Base-by-base conservation (phyloP, 2,113 vertebrate species). In the Polypterus bichir region DNA sequence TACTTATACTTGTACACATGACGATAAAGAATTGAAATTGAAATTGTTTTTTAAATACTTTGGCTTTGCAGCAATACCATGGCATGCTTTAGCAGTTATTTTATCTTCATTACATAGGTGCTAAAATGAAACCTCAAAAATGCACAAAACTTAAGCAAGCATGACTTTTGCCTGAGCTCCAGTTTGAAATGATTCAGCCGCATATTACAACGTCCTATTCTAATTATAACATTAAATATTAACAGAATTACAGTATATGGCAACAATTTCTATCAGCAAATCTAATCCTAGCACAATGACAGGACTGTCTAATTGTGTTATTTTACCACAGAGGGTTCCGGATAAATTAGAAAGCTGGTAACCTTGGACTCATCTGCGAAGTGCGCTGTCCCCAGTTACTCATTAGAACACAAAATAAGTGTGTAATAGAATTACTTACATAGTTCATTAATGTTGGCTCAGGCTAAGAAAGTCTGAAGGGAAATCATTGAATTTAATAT, bases 271-370 rank as follows among this genome's bases (percentile, higher is more conserved):
- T 27, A 9, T 57, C 56, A 57, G 27, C 27, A 57, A 27, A 57
- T 57, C 5, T 4, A 61, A 52, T 52, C 11, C 47, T 4, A 11
- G n/a, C 2, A 4, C 9, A 61, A 46, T 10, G 47, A 48, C 45
- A 60, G 27, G 46, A 54, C 27, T 6, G 51, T 4, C 9, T 54
- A 62, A 62, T 54, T 7, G 44, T 54, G 44, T 62, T 54, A 62
- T 57, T 44, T 44, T 57, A 5, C 27, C 56, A 11, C n/a, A 3
- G 7, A 62, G 60, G 47, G 7, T 46, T 52, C 52, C 46, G 52
- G 60, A 5, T 54, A 8, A 62, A 62, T 62, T 45, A 62, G 27
- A 44, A 27, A 44, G 51, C 51, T n/a, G 3, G 44, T n/a, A 9
- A 61, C 44, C 49, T 54, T 54, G 60, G 49, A 53, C 10, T 62